Base-by-base conservation (phyloP, 2,797 vertebrate genomes). In the Pelobates cultripes region DNA sequence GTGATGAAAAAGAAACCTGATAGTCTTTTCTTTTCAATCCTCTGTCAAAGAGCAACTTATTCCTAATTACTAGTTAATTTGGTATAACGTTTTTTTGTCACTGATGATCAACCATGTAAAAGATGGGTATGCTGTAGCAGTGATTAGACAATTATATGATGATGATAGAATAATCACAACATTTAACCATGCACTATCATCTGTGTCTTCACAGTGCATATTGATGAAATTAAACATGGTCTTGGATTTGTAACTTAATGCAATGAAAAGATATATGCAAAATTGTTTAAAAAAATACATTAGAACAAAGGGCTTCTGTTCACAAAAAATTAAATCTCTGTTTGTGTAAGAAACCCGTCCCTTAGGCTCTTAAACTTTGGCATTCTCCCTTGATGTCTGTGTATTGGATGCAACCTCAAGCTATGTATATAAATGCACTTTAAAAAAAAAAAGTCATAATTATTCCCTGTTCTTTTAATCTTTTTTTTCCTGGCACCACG, bases 31-130 rank as follows among this genome's bases (percentile, higher is more conserved):
- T 78, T 63, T 72, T 61, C 41, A 28, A 51, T 60, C 64, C 43
- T 74, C 72, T 45, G 69, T 78, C 70, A 83, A 70, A 83, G 75
- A 78, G 81, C 75, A 78, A 60, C 75, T 78, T 70, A n/a, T 51
- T 66, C 41, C 76, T 83, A 79, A 83, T 83, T 83, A 79, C 82
- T 75, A 44, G 75, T 79, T 79, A 79, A 83, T 83, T 75, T 73
- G 74, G 44, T 66, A 51, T 76, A 44, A 45, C 66, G 66, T 80
- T 71, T 75, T 28, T 47, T 79, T 57, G 77, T 75, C 77, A 83
- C 72, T 75, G 66, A 45, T 76, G 73, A 55, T 61, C 72, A 75
- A 68, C 73, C 77, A 84, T 67, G 77, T 64, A 70, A 43, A 61
- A 72, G 67, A 72, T 76, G 51, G 72, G 67, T 60, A 84, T 70